Conservation (phyloP, 2,888 invertebrate genomes). For the Ashinkailepas kermadecensis region DNA sequence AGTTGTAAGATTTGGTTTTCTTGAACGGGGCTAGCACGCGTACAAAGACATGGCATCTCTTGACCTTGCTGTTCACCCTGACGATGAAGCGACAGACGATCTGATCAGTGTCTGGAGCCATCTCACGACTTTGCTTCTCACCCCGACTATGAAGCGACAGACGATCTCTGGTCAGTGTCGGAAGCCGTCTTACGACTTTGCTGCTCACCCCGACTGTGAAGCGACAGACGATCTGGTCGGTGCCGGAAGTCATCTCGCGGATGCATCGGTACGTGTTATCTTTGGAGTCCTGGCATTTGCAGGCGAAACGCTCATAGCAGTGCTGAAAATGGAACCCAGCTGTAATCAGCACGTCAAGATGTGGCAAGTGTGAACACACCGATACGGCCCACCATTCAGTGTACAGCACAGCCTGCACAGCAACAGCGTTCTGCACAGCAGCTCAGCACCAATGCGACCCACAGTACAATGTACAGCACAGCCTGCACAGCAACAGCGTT, state of each 20-base stretch:
- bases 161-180: slow-evolving; percentile 22
- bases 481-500: background rate
- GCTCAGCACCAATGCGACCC: too few species aligned
- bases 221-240: slow-evolving; percentile 12
- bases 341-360: too few species aligned
- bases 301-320: slow-evolving; percentile 40
- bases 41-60: too few species aligned
- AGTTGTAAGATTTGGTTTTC: too few species aligned
- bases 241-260: slow-evolving; percentile 51
- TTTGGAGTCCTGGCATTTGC: slow-evolving; percentile 74
- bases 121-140: too few species aligned
- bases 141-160: slow-evolving; percentile 11
- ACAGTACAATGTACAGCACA: background rate
- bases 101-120: too few species aligned
- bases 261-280: slow-evolving; percentile 79
- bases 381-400: background rate
- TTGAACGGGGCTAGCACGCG: too few species aligned
- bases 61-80: too few species aligned
- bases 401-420: background rate
- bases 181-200: slow-evolving; percentile 54
- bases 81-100: too few species aligned
- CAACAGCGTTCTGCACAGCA: background rate
- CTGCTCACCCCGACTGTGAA: slow-evolving; percentile 20
- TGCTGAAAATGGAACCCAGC: background rate
- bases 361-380: too few species aligned